Evolutionary conservation across 2,888 invertebrate species (phyloP).

Genomic region (Nomada fucata): DNA sequence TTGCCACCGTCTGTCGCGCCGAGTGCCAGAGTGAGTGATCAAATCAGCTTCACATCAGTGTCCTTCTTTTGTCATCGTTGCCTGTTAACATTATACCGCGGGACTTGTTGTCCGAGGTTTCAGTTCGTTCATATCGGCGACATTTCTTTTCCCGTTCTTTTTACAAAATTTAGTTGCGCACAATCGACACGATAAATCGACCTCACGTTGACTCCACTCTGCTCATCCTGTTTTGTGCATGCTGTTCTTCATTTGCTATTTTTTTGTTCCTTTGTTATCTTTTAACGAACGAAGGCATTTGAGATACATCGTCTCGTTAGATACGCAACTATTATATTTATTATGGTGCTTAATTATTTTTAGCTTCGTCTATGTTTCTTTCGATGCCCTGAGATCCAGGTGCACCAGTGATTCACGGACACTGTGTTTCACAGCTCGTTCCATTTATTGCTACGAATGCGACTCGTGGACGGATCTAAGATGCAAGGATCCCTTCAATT

Average conservation of each 20-base stretch:
- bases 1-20: slow-evolving; percentile 81
- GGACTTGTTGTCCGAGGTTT: slow-evolving; percentile 28
- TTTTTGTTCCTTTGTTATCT: background rate
- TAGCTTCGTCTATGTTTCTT: background rate
- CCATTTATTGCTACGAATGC: slow-evolving; percentile 97
- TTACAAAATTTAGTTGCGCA: background rate
- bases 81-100: slow-evolving; percentile 34
- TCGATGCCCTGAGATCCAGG: background rate
- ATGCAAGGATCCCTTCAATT: slow-evolving; percentile 97
- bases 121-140: background rate
- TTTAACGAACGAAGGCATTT: background rate
- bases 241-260: background rate
- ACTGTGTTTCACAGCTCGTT: slow-evolving; percentile 88
- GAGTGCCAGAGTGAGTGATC: slow-evolving; percentile 83
- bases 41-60: slow-evolving; percentile 61
- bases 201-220: background rate
- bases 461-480: slow-evolving; percentile 96
- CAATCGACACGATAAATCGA: background rate
- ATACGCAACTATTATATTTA: background rate
- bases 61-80: slow-evolving; percentile 48
- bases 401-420: slow-evolving; percentile 5
- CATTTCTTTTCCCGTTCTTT: background rate
- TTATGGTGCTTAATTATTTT: background rate
- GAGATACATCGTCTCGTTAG: background rate
- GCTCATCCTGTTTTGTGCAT: background rate